Percentiles rank a stretch among this genome's conserved stretches.
Evolutionary conservation across 1,140 invertebrate genomes (phyloP).

Genomic region (Stenopsyche tienmushanensis): DNA sequence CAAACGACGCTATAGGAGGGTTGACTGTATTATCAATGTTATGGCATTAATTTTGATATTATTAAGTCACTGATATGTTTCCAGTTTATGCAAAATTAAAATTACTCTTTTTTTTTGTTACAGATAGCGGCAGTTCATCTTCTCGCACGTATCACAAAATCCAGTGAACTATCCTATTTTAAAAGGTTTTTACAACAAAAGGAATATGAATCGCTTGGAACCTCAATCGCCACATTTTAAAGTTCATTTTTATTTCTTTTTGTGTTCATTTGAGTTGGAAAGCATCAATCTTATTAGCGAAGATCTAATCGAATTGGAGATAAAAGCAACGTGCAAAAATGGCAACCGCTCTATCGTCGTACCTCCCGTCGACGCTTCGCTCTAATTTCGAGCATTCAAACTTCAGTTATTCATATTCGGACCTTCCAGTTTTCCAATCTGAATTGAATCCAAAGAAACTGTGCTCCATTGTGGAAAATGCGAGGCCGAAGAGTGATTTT

Average conservation of each 20-base stretch:
- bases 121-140: neutral
- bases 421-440: slow-evolving; percentile 29
- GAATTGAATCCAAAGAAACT: neutral
- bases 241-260: slow-evolving; percentile 24
- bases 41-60: neutral
- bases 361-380: slow-evolving; percentile 21
- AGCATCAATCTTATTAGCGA: too few species aligned
- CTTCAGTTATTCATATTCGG: slow-evolving; percentile 41
- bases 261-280: slow-evolving; percentile 5
- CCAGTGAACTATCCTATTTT: neutral
- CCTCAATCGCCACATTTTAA: neutral
- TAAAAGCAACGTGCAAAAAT: slow-evolving; percentile 15
- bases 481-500: neutral
- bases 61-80: neutral
- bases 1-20: too few species aligned
- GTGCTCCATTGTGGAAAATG: neutral
- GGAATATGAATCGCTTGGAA: slow-evolving; percentile 18
- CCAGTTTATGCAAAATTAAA: neutral
- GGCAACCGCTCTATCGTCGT: slow-evolving; percentile 34
- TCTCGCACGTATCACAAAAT: neutral
- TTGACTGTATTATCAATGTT: neutral
- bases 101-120: neutral
- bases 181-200: neutral
- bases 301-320: too few species aligned
- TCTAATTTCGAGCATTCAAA: slow-evolving; percentile 29